Conservation (phyloP, 2,888 invertebrate species). For the Xestobium rufovillosum region DNA sequence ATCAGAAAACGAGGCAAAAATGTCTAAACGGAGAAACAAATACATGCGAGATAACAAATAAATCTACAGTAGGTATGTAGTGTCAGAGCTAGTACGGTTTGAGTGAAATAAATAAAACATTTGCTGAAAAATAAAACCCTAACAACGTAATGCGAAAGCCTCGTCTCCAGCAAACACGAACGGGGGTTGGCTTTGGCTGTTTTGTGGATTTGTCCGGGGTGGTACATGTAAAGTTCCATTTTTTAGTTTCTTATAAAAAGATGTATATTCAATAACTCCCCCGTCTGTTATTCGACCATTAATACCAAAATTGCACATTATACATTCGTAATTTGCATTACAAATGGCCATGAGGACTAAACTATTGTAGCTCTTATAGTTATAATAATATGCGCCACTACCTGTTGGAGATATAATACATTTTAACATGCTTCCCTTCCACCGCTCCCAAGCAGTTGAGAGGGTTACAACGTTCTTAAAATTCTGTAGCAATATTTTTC, state of each 20-base stretch:
- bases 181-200: slow-evolving; percentile 1
- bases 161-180: slow-evolving; percentile 10
- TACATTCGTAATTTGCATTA: slow-evolving; percentile 7
- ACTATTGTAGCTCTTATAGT: slow-evolving; percentile 5
- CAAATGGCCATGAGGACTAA: slow-evolving; percentile 1
- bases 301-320: slow-evolving; percentile 6
- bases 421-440: no score
- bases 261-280: slow-evolving; percentile 6
- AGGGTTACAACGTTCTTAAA: slow-evolving; percentile 2
- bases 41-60: no score
- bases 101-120: no score
- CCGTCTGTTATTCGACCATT: slow-evolving; percentile 9
- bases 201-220: slow-evolving; percentile 4
- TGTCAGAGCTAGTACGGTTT: no score
- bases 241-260: slow-evolving; percentile 7
- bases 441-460: slow-evolving; percentile 6
- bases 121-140: no score
- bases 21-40: no score
- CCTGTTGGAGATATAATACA: slow-evolving; percentile 4
- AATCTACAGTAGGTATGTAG: no score
- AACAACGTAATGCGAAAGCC: no score
- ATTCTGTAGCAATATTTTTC: slow-evolving; percentile 4
- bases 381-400: slow-evolving; percentile 7
- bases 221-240: slow-evolving; percentile 5
- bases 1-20: no score